These are phyloP conservation scores for Phylloscopus collybita DNA, from an alignment of 2,797 vertebrate genomes.

Conservation along the genomic window DNA sequence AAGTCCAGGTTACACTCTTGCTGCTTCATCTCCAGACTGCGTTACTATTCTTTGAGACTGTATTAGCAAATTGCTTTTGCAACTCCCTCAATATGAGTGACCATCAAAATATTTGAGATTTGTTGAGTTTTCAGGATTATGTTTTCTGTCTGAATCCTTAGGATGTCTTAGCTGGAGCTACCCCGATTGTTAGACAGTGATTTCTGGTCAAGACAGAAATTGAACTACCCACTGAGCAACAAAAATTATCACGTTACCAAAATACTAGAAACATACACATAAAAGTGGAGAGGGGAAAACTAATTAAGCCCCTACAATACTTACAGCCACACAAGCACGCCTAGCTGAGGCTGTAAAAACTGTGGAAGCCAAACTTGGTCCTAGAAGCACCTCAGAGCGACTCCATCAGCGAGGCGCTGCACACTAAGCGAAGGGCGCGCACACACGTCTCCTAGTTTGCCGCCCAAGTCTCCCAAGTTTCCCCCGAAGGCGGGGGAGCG, in stretches of 20 bases:
- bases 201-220: background rate
- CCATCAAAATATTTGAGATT: background rate
- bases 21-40: background rate
- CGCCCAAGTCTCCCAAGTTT: background rate
- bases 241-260: background rate
- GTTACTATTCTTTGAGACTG: background rate
- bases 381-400: background rate
- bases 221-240: background rate
- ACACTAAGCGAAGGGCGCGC: fast-evolving
- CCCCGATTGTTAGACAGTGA: background rate
- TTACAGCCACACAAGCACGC: fast-evolving
- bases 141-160: background rate
- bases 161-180: background rate
- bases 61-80: background rate
- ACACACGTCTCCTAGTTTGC: fast-evolving
- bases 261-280: fast-evolving
- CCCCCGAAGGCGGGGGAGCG: background rate
- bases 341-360: background rate
- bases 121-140: fast-evolving
- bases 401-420: background rate
- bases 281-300: fast-evolving
- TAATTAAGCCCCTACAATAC: background rate
- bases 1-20: background rate
- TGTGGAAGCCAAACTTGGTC: background rate
- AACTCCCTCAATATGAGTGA: background rate